These are phyloP conservation scores for Mionectes macconnelli DNA, from an alignment of 2,113 vertebrate genomes.

Conservation along the genomic window DNA sequence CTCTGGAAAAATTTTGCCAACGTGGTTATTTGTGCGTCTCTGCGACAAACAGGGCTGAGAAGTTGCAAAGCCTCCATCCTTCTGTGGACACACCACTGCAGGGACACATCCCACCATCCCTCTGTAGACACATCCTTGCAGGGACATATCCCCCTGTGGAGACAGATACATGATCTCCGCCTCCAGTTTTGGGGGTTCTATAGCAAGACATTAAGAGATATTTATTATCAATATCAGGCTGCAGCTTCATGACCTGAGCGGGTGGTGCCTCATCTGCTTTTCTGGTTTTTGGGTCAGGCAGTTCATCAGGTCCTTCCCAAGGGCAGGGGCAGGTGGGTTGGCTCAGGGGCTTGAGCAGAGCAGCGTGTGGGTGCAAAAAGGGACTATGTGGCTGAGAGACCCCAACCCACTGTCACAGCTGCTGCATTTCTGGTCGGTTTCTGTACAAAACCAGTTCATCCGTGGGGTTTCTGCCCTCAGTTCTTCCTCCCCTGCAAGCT, in stretches of 20 bases:
- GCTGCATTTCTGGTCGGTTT: rapidly evolving
- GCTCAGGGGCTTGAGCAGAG: neutral
- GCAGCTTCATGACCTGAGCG: neutral
- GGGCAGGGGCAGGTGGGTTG: neutral
- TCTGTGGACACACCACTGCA: neutral
- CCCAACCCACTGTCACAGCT: rapidly evolving
- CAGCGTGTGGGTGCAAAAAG: neutral
- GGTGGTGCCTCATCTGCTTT: neutral
- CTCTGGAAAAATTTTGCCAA: neutral
- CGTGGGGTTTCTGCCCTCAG: rapidly evolving
- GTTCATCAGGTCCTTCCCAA: neutral
- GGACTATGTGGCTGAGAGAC: rapidly evolving
- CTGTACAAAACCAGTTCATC: neutral
- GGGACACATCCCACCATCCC: neutral
- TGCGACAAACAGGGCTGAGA: neutral
- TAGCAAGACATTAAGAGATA: rapidly evolving
- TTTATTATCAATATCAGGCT: neutral
- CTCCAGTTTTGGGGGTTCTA: neutral
- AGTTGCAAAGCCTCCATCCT: neutral
- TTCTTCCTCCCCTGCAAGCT: neutral
- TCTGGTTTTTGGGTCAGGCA: neutral
- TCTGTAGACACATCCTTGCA: neutral
- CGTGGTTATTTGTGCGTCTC: rapidly evolving
- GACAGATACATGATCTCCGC: rapidly evolving
- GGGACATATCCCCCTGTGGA: no score